These are phyloP conservation scores for Danaus chrysippus DNA, from an alignment of 2,888 invertebrate genomes.

Conservation along the genomic window DNA sequence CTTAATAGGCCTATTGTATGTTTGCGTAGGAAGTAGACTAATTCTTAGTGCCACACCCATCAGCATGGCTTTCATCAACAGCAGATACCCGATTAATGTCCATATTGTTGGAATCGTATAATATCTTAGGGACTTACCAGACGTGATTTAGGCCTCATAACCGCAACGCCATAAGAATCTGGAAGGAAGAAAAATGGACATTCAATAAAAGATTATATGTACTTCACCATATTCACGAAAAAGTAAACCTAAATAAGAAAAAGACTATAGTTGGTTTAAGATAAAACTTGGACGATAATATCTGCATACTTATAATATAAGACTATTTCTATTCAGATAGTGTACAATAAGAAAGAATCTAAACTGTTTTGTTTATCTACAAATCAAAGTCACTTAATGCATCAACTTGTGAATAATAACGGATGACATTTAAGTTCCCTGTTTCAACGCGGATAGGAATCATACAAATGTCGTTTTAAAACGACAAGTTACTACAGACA, in stretches of 20 bases:
- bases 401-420: conserved; percentile 3
- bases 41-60: conserved; percentile 49
- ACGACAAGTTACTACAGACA: conserved; percentile 24
- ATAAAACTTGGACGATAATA: no score
- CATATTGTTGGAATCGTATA: conserved; percentile 43
- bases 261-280: no score
- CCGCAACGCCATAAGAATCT: conserved; percentile 64
- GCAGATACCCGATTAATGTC: conserved; percentile 52
- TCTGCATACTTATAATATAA: no score
- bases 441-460: conserved; percentile 26
- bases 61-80: conserved; percentile 50
- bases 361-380: no score
- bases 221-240: no score
- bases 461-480: conserved; percentile 21
- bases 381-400: no score
- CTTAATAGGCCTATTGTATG: conserved; percentile 54
- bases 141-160: conserved; percentile 62
- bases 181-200: conserved; percentile 47
- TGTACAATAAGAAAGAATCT: no score
- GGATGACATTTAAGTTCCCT: conserved; percentile 12
- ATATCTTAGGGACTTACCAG: conserved; percentile 60
- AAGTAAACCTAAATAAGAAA: no score
- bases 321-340: no score
- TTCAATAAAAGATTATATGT: conserved; percentile 27
- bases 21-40: conserved; percentile 56